phyloP scores from a whole-genome alignment of 2,113 vertebrate species.

The Labeo rohita region DNA sequence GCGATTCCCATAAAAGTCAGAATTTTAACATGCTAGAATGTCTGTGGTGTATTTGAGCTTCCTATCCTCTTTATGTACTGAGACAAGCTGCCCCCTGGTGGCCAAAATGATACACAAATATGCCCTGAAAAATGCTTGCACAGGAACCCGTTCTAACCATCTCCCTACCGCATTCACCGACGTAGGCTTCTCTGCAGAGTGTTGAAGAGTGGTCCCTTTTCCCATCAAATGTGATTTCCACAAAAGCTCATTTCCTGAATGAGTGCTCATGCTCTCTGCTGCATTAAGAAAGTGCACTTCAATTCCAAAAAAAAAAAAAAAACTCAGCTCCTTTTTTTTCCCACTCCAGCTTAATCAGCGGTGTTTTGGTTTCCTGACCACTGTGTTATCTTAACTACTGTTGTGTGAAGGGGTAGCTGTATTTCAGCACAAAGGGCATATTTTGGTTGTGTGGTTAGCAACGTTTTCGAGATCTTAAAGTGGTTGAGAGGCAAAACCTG shows the following conservation, averaged over 20 bases:
- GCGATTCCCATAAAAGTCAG: background rate
- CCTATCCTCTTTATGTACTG: slow-evolving; percentile 43
- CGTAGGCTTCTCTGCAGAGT: slow-evolving; percentile 35
- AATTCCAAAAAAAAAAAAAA: slow-evolving; percentile 47
- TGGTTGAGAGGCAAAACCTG: slow-evolving; percentile 58
- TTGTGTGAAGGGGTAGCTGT: slow-evolving; percentile 49
- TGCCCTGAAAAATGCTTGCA: slow-evolving; percentile 45
- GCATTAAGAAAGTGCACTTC: slow-evolving; percentile 73
- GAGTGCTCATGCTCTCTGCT: slow-evolving; percentile 45
- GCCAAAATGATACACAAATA: slow-evolving; percentile 48
- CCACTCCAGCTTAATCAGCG: slow-evolving; percentile 68
- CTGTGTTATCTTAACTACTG: slow-evolving; percentile 67
- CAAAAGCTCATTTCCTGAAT: slow-evolving; percentile 71
- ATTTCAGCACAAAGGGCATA: slow-evolving; percentile 59
- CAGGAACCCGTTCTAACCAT: slow-evolving; percentile 47
- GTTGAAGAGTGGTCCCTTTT: slow-evolving; percentile 48
- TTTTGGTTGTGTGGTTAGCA: slow-evolving; percentile 77
- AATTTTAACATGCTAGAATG: background rate
- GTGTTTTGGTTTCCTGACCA: slow-evolving; percentile 69
- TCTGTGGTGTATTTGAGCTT: background rate
- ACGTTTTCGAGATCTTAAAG: slow-evolving; percentile 64
- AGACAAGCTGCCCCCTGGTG: slow-evolving; percentile 75
- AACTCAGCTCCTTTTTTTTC: slow-evolving; percentile 62
- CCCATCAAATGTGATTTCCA: slow-evolving; percentile 57
- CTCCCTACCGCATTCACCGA: slow-evolving; percentile 36